phyloP scores from a whole-genome alignment of 2,888 invertebrate genomes.

The Phortica okadai region DNA sequence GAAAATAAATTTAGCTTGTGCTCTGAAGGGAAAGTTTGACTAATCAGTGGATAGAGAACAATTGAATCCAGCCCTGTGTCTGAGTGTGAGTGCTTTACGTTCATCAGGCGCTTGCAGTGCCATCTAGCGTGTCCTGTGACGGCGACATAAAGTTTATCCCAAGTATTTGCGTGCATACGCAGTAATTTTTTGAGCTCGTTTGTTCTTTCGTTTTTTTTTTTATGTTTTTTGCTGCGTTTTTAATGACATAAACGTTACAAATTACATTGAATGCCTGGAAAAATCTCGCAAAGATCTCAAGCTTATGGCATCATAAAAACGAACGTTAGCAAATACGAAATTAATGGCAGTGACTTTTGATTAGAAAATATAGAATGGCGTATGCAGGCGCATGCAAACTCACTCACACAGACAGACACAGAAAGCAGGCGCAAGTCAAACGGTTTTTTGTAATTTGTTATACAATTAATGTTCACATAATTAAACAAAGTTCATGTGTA shows the following conservation, averaged over 20 bases:
- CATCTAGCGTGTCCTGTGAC: too few relatives aligned
- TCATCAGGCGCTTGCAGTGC: not conserved
- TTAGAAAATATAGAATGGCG: not conserved
- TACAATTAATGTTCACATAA: constrained; percentile 59
- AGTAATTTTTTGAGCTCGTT: not conserved
- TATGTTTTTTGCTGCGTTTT: not conserved
- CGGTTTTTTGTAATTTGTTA: constrained; percentile 28
- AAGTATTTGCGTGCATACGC: constrained; percentile 27
- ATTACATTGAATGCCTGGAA: constrained; percentile 35
- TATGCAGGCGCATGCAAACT: not conserved
- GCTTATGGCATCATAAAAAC: constrained; percentile 21
- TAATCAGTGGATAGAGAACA: too few relatives aligned
- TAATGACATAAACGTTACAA: constrained; percentile 29
- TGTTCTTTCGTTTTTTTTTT: constrained; percentile 3
- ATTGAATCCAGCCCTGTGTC: too few relatives aligned
- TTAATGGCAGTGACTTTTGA: constrained; percentile 21
- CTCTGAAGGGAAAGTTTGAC: too few relatives aligned
- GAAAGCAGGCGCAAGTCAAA: too few relatives aligned
- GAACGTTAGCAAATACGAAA: constrained; percentile 21
- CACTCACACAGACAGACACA: too few relatives aligned
- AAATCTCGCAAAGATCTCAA: not conserved
- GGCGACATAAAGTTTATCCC: constrained; percentile 18
- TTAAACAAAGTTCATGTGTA: constrained; percentile 51
- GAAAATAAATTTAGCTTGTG: too few relatives aligned
- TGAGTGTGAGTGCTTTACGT: not conserved